Base-by-base conservation (phyloP, 2,888 invertebrate genomes). In the Mesorhabditis belari region DNA sequence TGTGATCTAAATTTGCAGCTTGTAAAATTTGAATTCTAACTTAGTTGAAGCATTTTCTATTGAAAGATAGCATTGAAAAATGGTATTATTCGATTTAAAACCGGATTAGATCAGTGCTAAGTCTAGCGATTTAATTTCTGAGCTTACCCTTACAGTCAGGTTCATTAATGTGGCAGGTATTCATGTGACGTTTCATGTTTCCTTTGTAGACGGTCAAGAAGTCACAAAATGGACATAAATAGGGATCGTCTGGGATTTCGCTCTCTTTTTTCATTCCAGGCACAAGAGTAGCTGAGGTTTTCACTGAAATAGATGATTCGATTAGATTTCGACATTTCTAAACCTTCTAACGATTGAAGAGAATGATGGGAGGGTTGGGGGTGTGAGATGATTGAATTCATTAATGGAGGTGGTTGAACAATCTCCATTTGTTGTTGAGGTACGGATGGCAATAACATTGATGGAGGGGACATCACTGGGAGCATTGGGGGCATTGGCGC, bases 141-240 rank as follows among this genome's bases (percentile, higher is more conserved):
- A n/a, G 12, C 44, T 67, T 52, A 62, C 64, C 68, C 57, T 69
- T 71, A 56, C 66, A 65, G 9, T 70, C 73, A 19, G 66, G 64
- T 44, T 62, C 61, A 9, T n/a, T 50, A 4, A 67, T 68, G 58
- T 73, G 74, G 27, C 69, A 72, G 51, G 74, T 72, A 61, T 72
- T 72, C 28, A 78, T 60, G 60, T 79, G 79, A 17, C 79, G 66
- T 56, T 79, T 79, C 79, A 79, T 79, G 62, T 79, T 79, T 21
- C 78, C 78, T 58, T 77, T 77, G 70, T 77, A 77, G 49, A 77
- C 73, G 9, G 77, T 77, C 53, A 71, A 67, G 60, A 77, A 77
- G 23, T 73, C 70, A 56, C 77, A 77, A 62, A 68, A 74, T n/a
- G 71, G 67, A 62, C 77, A 77, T 35, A 73, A 64, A 62, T 75